Evolutionary conservation across 2,113 vertebrate genomes (phyloP).

Genomic region (Plecturocebus donacophilus): DNA sequence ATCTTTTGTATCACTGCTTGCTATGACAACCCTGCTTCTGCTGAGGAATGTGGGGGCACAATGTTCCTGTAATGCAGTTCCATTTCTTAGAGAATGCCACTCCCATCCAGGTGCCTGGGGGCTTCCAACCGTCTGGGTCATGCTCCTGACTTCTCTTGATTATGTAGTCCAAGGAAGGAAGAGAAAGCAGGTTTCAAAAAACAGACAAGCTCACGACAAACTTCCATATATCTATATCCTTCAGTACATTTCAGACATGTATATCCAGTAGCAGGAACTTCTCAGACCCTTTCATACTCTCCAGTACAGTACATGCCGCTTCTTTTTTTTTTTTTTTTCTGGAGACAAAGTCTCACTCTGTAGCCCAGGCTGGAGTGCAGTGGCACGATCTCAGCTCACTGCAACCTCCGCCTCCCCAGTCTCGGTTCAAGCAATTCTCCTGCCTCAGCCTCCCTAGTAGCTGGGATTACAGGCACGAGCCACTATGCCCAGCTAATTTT

Average conservation of each 20-base stretch:
- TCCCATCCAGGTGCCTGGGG: not conserved
- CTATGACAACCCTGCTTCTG: conserved; percentile 57
- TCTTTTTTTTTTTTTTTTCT: not conserved
- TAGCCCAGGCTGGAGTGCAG: too few relatives aligned
- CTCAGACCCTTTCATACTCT: not conserved
- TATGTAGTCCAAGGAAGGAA: not conserved
- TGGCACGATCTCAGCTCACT: too few relatives aligned
- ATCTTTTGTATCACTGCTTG: conserved; percentile 19
- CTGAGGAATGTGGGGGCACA: conserved; percentile 10
- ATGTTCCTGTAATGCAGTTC: not conserved
- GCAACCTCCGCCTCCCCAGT: too few relatives aligned
- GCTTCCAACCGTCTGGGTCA: not conserved
- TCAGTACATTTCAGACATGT: not conserved
- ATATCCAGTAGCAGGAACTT: not conserved
- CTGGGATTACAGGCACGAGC: too few relatives aligned
- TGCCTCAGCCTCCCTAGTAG: too few relatives aligned
- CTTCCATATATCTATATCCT: not conserved
- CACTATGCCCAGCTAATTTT: too few relatives aligned
- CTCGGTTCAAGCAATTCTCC: too few relatives aligned
- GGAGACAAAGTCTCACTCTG: too few relatives aligned
- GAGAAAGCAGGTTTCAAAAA: conserved; percentile 23
- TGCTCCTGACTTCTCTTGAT: not conserved
- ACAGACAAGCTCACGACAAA: not conserved
- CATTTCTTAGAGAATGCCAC: not conserved
- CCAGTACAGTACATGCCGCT: not conserved